These are phyloP conservation scores for Pocillopora grandis DNA, from an alignment of 92 coral and sea anemone genomes.

Conservation along the genomic window DNA sequence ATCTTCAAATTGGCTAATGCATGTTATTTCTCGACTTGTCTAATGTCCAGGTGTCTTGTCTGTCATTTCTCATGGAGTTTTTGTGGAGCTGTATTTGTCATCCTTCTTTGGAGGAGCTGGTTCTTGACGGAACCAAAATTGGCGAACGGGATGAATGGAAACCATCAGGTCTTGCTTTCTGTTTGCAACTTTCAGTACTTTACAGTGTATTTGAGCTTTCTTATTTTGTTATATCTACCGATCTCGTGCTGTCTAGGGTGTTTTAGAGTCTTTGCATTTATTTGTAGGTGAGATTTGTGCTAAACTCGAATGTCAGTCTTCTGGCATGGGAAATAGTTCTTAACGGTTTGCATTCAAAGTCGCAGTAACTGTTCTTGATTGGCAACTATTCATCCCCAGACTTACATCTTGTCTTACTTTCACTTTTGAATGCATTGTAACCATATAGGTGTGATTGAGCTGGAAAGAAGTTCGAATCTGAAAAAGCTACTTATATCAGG, in stretches of 20 bases:
- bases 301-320: too few species aligned
- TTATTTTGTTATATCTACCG: too few species aligned
- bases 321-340: too few species aligned
- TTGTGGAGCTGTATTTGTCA: constrained; percentile 37
- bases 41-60: constrained; percentile 31
- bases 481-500: constrained; percentile 27
- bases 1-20: neutral
- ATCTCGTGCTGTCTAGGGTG: too few species aligned
- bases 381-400: too few species aligned
- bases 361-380: too few species aligned
- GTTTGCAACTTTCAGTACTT: neutral
- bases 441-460: neutral
- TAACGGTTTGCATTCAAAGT: too few species aligned
- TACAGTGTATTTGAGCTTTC: too few species aligned
- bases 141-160: constrained; percentile 35
- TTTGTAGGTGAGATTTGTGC: too few species aligned
- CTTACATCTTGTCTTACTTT: neutral
- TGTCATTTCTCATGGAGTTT: constrained; percentile 44
- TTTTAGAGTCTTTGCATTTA: too few species aligned
- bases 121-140: constrained; percentile 38
- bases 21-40: neutral
- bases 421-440: neutral
- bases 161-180: constrained; percentile 4
- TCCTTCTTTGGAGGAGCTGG: constrained; percentile 37
- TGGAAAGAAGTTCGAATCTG: constrained; percentile 5